Base-by-base conservation (phyloP, 2,888 invertebrate genomes). In the Bellardia pandia region DNA sequence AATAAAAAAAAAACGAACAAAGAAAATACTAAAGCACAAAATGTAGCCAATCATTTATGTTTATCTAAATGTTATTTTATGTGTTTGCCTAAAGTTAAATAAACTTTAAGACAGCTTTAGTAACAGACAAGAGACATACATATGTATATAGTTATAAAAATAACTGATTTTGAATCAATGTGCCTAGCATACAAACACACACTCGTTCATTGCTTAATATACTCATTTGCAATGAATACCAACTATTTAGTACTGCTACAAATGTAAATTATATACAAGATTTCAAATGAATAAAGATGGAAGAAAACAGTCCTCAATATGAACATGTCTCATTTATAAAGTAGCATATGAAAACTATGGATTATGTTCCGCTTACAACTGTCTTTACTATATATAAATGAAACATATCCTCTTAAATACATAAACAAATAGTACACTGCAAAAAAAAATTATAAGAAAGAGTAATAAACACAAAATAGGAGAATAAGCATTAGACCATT, bases 41-140 rank as follows among this genome's bases (percentile, higher is more conserved):
- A 64, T 64, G 40, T 42, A 40, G n/a, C 40, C 42, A 64, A 64
- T 40, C 40, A 40, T 64, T 64, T 60, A 14, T 56, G 23, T 45
- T 66, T 66, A 45, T 45, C 23, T 66, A 66, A 66, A 42, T 45
- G 23, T 45, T 40, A n/a, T 64, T 64, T 40, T 64, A 16, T 64
- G 40, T 64, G 40, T 40, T 64, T 16, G n/a, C n/a, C 9, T 33
- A 30, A 60, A 60, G 30, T 33, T 14, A 13, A 60, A 60, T 33
- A 14, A 60, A 56, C 56, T 56, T 56, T 60, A 33, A 60, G 33
- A 60, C 60, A 64, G n/a, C 16, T 64, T 64, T 64, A 64, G 40
- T 60, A 33, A 33, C 33, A 60, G 30, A 33, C 7, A 60, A 14
- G 14, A 33, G 14, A 60, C 14, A 3, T 7, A 60, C 13, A 60